phyloP scores from a whole-genome alignment of 2,888 invertebrate genomes.

The Erpobdella octoculata region DNA sequence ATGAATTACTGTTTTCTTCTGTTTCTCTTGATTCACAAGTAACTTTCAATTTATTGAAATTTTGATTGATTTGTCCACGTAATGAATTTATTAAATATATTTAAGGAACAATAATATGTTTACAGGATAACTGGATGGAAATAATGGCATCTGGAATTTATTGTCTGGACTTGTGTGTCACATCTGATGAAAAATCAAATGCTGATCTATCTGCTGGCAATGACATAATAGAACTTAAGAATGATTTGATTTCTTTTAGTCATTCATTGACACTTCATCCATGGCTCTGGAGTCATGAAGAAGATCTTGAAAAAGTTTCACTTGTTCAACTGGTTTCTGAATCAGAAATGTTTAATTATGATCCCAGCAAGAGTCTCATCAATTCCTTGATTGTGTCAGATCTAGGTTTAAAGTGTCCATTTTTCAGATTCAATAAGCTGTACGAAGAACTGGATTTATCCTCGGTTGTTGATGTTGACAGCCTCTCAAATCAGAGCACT shows the following conservation, averaged over 20 bases:
- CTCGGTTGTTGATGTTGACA: background rate
- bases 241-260: background rate
- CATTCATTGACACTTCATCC: constrained; percentile 5
- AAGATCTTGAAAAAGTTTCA: too few species aligned
- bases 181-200: background rate
- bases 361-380: background rate
- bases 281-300: constrained; percentile 1
- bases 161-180: background rate
- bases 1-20: background rate
- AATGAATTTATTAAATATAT: constrained; percentile 10
- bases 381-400: background rate
- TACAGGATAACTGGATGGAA: constrained; percentile 16
- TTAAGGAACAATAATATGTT: too few species aligned
- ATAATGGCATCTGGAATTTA: constrained; percentile 19
- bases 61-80: background rate
- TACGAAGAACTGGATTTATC: background rate
- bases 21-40: background rate
- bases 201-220: too few species aligned
- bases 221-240: background rate
- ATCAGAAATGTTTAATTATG: background rate
- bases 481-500: background rate
- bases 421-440: background rate
- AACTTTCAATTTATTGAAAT: background rate
- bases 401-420: background rate
- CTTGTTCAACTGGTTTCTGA: too few species aligned